These are phyloP conservation scores for Sebastes diaconus DNA, from an alignment of 2,797 vertebrate species.

Conservation along the genomic window DNA sequence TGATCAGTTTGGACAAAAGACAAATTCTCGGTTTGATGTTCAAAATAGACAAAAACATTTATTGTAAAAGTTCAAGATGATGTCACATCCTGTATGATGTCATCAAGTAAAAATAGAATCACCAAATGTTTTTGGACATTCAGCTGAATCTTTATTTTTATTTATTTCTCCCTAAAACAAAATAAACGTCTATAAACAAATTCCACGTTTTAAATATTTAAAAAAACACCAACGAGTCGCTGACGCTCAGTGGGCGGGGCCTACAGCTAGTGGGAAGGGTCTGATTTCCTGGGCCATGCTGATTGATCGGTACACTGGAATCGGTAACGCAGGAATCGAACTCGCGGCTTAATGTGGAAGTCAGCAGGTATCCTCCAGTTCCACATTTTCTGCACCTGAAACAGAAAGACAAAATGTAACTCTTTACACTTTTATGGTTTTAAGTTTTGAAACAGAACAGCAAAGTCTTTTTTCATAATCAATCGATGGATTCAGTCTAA, in stretches of 20 bases:
- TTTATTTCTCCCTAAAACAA: constrained; percentile 37
- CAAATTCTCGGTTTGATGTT: constrained; percentile 69
- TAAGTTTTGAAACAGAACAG: background rate
- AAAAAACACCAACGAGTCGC: constrained; percentile 51
- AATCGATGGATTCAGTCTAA: too few relatives aligned
- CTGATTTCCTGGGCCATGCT: constrained; percentile 65
- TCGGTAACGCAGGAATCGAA: constrained; percentile 81
- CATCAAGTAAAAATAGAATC: constrained; percentile 49
- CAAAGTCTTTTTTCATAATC: too few relatives aligned
- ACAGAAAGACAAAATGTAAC: background rate
- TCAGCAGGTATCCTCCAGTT: constrained; percentile 90
- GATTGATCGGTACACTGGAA: constrained; percentile 83
- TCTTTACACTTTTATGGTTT: background rate
- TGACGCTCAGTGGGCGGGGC: constrained; percentile 40
- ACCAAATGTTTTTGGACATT: constrained; percentile 6
- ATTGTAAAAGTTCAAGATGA: constrained; percentile 66
- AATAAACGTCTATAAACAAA: constrained; percentile 61
- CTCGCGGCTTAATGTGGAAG: constrained; percentile 82
- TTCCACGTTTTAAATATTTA: constrained; percentile 64
- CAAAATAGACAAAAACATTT: constrained; percentile 73
- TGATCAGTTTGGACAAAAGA: constrained; percentile 2
- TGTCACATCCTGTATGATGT: constrained; percentile 60
- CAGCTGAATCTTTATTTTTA: constrained; percentile 20
- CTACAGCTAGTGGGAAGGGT: constrained; percentile 72
- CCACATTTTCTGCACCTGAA: constrained; percentile 87